Evolutionary conservation across 2,888 invertebrate genomes (phyloP).

Genomic region (Xylocampa areola): DNA sequence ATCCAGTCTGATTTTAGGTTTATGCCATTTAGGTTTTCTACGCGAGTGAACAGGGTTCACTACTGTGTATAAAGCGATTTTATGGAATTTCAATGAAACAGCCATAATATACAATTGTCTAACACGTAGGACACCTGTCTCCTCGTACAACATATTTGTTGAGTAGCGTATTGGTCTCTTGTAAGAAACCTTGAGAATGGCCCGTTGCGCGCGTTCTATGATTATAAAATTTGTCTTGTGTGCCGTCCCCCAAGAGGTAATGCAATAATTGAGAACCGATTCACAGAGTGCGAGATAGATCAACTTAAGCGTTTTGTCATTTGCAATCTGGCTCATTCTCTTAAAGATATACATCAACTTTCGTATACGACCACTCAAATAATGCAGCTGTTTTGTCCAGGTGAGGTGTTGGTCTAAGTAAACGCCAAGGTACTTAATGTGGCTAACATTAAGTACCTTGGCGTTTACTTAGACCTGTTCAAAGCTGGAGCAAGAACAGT

Average conservation of each 20-base stretch:
- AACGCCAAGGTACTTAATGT: too few species aligned
- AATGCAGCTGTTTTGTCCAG: too few species aligned
- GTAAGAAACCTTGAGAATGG: conserved; percentile 3
- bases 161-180: conserved; percentile 1
- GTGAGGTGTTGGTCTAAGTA: too few species aligned
- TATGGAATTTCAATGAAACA: neutral
- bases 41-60: too few species aligned
- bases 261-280: neutral
- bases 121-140: neutral
- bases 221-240: neutral
- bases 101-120: conserved; percentile 1
- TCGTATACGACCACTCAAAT: neutral
- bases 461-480: too few species aligned
- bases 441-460: too few species aligned
- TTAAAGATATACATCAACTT: neutral
- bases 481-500: too few species aligned
- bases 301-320: neutral
- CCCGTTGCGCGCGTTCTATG: conserved; percentile 1
- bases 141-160: neutral
- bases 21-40: too few species aligned
- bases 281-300: neutral
- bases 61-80: too few species aligned
- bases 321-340: conserved; percentile 1
- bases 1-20: too few species aligned
- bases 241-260: neutral